Conservation (phyloP, 2,113 vertebrate species). For the Nycticryphes semicollaris region DNA sequence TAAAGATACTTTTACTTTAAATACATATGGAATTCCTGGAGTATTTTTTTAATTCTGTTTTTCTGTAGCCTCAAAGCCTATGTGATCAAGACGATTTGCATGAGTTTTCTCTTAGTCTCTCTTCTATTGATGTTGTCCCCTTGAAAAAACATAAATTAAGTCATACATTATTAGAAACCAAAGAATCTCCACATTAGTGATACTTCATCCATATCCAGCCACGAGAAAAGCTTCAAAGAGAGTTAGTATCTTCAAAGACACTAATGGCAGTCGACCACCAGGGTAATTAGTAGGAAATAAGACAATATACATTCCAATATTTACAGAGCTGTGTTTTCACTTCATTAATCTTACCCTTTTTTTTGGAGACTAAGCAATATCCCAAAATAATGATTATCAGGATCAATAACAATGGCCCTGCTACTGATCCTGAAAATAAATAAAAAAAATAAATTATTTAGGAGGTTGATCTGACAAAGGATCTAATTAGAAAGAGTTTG, state of each 20-base stretch:
- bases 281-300: background rate
- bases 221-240: background rate
- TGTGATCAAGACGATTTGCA: background rate
- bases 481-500: background rate
- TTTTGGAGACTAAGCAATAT: slow-evolving; percentile 26
- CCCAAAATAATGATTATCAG: slow-evolving; percentile 2
- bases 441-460: background rate
- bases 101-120: background rate
- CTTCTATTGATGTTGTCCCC: background rate
- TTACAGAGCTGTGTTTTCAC: background rate
- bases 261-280: background rate
- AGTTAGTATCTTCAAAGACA: background rate
- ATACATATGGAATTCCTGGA: background rate
- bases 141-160: background rate
- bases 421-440: slow-evolving; percentile 42
- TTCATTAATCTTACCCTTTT: slow-evolving; percentile 57
- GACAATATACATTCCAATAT: background rate
- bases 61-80: background rate
- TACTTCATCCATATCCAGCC: background rate
- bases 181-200: background rate
- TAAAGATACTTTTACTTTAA: background rate
- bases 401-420: background rate
- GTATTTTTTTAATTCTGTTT: background rate
- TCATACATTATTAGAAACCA: background rate
- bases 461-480: background rate